Percentiles rank a stretch among this genome's conserved stretches.
Evolutionary conservation across 2,797 vertebrate genomes (phyloP).

Genomic region (Carapus acus): DNA sequence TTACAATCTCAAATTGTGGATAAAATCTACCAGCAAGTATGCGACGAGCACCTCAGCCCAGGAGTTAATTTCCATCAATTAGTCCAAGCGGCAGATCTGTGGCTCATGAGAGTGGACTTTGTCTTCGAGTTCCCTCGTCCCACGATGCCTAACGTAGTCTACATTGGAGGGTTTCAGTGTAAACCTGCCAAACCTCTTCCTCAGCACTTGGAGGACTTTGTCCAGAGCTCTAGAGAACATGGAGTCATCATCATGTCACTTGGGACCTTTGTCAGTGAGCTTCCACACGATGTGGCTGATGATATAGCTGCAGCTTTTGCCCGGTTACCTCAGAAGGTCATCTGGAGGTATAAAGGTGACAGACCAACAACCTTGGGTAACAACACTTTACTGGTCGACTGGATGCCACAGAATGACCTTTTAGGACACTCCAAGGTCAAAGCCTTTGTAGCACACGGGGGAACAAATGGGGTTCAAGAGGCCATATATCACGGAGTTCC

Average conservation of each 20-base stretch:
- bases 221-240: conserved; percentile 65
- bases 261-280: conserved; percentile 49
- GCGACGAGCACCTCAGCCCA: conserved; percentile 54
- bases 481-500: conserved; percentile 64
- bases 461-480: conserved; percentile 65
- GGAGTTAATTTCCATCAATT: conserved; percentile 31
- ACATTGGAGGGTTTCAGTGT: conserved; percentile 72
- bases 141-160: conserved; percentile 72
- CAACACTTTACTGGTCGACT: conserved; percentile 58
- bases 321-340: conserved; percentile 67
- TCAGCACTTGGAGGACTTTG: conserved; percentile 62
- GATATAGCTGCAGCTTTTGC: conserved; percentile 49
- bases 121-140: conserved; percentile 70
- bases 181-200: conserved; percentile 61
- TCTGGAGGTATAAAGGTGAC: conserved; percentile 62
- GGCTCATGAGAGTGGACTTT: conserved; percentile 68
- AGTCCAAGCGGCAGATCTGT: conserved; percentile 60
- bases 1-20: conserved; percentile 21
- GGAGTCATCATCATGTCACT: conserved; percentile 73
- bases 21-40: conserved; percentile 47
- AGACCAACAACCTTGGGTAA: conserved; percentile 58
- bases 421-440: conserved; percentile 33
- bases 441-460: conserved; percentile 62
- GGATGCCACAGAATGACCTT: too few species aligned
- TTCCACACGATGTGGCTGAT: conserved; percentile 19